Evolutionary conservation across 2,113 vertebrate genomes (phyloP), one percentile per base, ranked within the genome.

Genomic region (Scomber scombrus): DNA sequence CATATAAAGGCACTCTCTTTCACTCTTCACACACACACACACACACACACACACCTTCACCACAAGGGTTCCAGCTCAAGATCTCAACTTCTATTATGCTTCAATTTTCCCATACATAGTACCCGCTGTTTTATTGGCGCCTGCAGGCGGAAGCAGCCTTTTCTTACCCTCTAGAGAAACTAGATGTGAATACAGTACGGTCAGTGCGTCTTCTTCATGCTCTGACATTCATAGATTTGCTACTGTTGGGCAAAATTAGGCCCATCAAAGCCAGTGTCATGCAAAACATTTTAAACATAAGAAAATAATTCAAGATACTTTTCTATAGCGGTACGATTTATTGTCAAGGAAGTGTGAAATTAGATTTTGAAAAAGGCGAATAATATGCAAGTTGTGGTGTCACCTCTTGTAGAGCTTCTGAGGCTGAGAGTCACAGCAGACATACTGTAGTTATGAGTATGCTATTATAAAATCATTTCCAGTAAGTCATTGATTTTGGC

Each of bases 71-170:
- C 51, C 43, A 3, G 21, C 58, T 79, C 70, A 18, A 75, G 43
- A 63, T 78, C 54, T 47, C 55, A 43, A 45, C 54, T 54, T 76
- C 74, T 82, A 65, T 85, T 86, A 29, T 67, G 58, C 68, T 55
- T 58, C 67, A 74, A 15, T 72, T 86, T 85, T 84, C 82, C 79
- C 83, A 81, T 72, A 54, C 74, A 60, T 13, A 57, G 50, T 19
- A 60, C 82, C 83, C 55, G n/a, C 81, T 40, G 73, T 72, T 87
- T 87, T 72, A 89, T 51, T 83, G 71, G 77, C 23, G 45, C n/a
- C 71, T 63, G 54, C 55, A 83, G 55, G 23, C 47, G 56, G 64
- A 80, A 80, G 51, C 58, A 56, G 31, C 19, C 55, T 81, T 73
- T 80, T 78, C 71, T 72, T 26, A 43, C 52, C 12, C 60, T 45